Evolutionary conservation across 2,888 invertebrate genomes (phyloP).

Genomic region (Cerastis leucographa): DNA sequence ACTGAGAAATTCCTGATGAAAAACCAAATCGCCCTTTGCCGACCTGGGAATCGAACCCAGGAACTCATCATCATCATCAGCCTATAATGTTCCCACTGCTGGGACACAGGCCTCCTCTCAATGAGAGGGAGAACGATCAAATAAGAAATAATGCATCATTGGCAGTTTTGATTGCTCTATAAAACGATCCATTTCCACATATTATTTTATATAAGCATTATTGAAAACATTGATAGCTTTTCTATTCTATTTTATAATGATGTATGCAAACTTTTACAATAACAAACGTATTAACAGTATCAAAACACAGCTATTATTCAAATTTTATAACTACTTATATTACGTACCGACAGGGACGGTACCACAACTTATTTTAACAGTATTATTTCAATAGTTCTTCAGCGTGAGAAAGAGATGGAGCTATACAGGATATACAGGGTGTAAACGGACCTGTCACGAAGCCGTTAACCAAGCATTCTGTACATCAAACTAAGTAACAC

Average conservation of each 20-base stretch:
- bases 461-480: neutral
- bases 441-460: neutral
- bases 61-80: too few relatives aligned
- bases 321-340: slow-evolving; percentile 50
- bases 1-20: too few relatives aligned
- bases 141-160: neutral
- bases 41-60: too few relatives aligned
- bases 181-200: neutral
- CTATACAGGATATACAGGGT: neutral
- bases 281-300: slow-evolving; percentile 23
- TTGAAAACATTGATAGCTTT: neutral
- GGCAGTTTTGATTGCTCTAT: neutral
- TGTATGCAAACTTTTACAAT: slow-evolving; percentile 34
- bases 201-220: neutral
- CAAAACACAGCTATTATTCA: slow-evolving; percentile 55
- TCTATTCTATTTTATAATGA: slow-evolving; percentile 3
- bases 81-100: too few relatives aligned
- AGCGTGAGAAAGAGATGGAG: neutral
- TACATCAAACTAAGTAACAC: neutral
- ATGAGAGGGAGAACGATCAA: too few relatives aligned
- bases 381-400: neutral
- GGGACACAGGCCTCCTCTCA: too few relatives aligned
- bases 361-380: neutral
- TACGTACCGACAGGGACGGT: neutral
- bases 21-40: too few relatives aligned